Percentiles rank a stretch among this genome's conserved stretches.
Conservation (phyloP, 64 coral and sea anemone genomes). For the Hydrozoanthus tunicans region DNA sequence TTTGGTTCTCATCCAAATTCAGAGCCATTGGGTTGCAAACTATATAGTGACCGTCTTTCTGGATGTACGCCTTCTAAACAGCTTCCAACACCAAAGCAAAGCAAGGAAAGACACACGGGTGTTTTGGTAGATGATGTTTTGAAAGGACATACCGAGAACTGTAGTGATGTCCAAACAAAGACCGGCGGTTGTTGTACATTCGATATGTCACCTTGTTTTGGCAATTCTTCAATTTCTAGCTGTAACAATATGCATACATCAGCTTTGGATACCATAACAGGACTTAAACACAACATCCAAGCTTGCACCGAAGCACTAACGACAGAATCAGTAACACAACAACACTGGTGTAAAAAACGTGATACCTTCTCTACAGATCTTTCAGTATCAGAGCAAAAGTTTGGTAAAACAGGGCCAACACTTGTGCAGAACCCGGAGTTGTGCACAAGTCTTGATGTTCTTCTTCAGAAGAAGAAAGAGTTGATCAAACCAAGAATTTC, state of each 20-base stretch:
- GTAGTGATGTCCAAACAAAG: background rate
- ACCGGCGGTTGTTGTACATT: background rate
- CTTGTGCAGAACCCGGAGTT: background rate
- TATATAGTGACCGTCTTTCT: background rate
- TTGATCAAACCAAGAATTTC: slow-evolving; percentile 2
- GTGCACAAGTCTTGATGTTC: background rate
- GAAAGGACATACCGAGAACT: background rate
- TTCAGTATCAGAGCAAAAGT: background rate
- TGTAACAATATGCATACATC: background rate
- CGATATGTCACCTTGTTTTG: background rate
- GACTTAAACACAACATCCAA: background rate
- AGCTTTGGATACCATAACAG: background rate
- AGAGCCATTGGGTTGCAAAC: background rate
- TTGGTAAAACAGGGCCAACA: background rate
- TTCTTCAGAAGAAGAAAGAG: background rate
- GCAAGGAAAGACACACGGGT: background rate
- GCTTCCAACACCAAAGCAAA: background rate
- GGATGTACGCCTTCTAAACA: background rate
- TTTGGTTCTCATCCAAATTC: background rate
- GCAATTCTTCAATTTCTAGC: background rate
- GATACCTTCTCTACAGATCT: background rate
- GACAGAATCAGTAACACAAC: background rate
- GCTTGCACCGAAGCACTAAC: background rate
- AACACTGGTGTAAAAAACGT: background rate
- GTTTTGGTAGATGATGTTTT: background rate